Base-by-base conservation (phyloP, 2,888 invertebrate genomes). In the Leptopterna dolabrata region DNA sequence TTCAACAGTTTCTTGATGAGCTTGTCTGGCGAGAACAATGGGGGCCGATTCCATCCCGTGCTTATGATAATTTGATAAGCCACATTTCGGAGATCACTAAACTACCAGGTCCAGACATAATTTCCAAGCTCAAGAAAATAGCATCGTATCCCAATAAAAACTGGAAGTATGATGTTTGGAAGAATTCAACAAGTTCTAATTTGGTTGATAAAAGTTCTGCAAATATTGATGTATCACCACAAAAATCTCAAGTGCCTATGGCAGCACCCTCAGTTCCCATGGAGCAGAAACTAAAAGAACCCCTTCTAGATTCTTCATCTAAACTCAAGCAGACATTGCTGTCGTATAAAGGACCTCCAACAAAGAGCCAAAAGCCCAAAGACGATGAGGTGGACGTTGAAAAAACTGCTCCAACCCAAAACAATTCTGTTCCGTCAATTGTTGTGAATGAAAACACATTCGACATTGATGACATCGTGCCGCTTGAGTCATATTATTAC, bases 1-100 rank as follows among this genome's bases (percentile, higher is more conserved):
- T 97, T 90, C 97, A 97, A 91, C 97, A 97, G 91, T 97, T 97
- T 92, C 92, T 97, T 89, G 97, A 97, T 91, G 97, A 97, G 91
- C 92, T 97, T 24, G 95, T 97, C 16, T 97, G 97, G 97, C 93
- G 97, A 87, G 97, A 97, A 91, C 95, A 95, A 91, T 97, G 94
- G 91, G 97, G 97, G 0, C 93, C 94, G 3, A 95, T 96, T 0
- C 95, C 97, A 0, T 93, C 95, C 0, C 94, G 94, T 90, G 95
- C 97, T 0, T 97, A 97, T 91, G 96, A 97, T 91, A 96, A 95
- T 91, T 95, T 97, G 80, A 94, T 97, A 0, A 90, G 93, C 0
- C 97, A 97, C 91, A 94, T 97, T 13, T 51, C 78, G 2, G 86
- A 86, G 24, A 76, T 78, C 7, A 86, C 76, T 0, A 86, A 86